Evolutionary conservation across 2,888 invertebrate species (phyloP).

Genomic region (Tetranychus truncatus): DNA sequence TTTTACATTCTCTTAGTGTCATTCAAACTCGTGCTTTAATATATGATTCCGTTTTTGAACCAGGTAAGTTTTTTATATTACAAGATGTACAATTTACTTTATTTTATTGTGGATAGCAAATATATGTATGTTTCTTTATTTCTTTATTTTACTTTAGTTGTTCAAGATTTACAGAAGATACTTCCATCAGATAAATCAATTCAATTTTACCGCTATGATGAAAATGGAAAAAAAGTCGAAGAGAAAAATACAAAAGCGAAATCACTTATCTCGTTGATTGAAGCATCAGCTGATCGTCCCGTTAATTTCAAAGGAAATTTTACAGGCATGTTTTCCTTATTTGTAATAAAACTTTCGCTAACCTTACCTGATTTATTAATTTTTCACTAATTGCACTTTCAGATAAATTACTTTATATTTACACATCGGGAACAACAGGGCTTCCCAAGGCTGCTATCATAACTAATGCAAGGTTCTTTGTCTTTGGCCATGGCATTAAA

Average conservation of each 20-base stretch:
- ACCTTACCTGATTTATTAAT: neutral
- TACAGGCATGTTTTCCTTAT: neutral
- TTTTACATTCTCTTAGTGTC: slow-evolving; percentile 69
- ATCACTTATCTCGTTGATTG: neutral
- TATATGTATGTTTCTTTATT: neutral
- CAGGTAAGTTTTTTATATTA: neutral
- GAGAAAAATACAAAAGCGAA: too few species aligned
- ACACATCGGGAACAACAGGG: slow-evolving; percentile 95
- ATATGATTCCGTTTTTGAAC: slow-evolving; percentile 31
- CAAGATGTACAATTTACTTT: neutral
- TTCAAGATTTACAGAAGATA: neutral
- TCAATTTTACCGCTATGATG: neutral
- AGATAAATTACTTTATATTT: slow-evolving; percentile 65
- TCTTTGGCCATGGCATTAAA: slow-evolving; percentile 4
- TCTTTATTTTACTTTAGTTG: neutral
- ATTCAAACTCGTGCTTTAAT: slow-evolving; percentile 66
- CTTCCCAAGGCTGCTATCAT: slow-evolving; percentile 93
- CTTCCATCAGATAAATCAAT: neutral
- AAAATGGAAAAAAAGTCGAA: too few species aligned
- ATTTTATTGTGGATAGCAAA: neutral
- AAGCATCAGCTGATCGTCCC: neutral
- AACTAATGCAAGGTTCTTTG: slow-evolving; percentile 58
- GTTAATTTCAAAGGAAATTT: slow-evolving; percentile 2
- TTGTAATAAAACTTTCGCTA: too few species aligned
- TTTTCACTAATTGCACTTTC: slow-evolving; percentile 14